Conservation (phyloP, 2,888 invertebrate species). For the Crepidodera aurea region DNA sequence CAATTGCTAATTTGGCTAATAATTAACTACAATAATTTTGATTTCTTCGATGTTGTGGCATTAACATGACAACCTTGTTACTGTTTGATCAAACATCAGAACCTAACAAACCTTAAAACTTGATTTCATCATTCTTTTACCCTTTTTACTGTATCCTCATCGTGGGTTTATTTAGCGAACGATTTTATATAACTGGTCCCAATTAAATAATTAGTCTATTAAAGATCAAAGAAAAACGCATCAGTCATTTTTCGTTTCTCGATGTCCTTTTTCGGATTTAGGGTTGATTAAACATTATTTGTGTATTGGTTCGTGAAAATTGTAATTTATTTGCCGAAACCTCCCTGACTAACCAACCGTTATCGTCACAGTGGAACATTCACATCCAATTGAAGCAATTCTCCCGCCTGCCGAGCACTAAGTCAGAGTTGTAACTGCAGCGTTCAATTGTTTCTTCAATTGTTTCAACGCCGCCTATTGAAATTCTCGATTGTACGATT, state of each 20-base stretch:
- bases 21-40: too few relatives aligned
- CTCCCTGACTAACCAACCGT: conserved; percentile 19
- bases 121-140: too few relatives aligned
- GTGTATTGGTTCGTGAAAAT: conserved; percentile 7
- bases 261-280: background rate
- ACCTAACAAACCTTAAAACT: too few relatives aligned
- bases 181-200: too few relatives aligned
- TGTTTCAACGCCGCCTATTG: conserved; percentile 48
- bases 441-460: conserved; percentile 52
- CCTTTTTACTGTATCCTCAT: too few relatives aligned
- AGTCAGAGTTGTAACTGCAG: conserved; percentile 47
- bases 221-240: background rate
- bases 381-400: conserved; percentile 49
- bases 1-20: too few relatives aligned
- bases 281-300: conserved; percentile 4
- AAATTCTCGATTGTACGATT: conserved; percentile 53
- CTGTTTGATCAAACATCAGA: too few relatives aligned
- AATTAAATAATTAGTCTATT: background rate
- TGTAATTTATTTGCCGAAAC: conserved; percentile 12
- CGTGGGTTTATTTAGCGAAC: too few relatives aligned
- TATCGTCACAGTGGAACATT: conserved; percentile 20
- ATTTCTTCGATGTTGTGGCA: too few relatives aligned
- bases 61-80: too few relatives aligned
- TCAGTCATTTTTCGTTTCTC: background rate
- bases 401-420: conserved; percentile 44